phyloP scores from a whole-genome alignment of 2,113 vertebrate genomes.

The Callipepla squamata region DNA sequence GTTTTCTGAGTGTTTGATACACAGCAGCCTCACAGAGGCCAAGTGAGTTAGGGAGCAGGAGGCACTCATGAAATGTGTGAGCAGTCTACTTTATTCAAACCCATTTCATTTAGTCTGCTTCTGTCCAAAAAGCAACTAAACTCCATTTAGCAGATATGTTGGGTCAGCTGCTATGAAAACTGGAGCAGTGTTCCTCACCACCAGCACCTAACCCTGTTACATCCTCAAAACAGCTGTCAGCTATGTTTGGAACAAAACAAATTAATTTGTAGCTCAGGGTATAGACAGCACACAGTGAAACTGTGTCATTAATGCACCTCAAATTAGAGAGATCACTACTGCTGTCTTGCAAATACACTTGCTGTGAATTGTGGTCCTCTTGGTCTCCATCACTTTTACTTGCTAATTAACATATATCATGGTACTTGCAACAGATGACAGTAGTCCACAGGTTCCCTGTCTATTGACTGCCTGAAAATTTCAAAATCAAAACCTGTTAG shows the following conservation, averaged over 20 bases:
- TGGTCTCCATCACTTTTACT: background rate
- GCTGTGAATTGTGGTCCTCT: background rate
- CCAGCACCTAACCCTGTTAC: background rate
- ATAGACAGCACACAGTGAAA: background rate
- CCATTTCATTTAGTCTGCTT: slow-evolving; percentile 13
- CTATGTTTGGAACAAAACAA: background rate
- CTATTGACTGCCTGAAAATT: background rate
- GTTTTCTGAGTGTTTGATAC: background rate
- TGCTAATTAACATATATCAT: slow-evolving; percentile 27
- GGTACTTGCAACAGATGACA: background rate
- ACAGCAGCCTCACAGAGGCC: background rate
- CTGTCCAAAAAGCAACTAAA: background rate
- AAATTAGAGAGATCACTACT: background rate
- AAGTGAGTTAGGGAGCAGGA: background rate
- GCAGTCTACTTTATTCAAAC: background rate
- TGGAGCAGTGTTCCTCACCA: background rate
- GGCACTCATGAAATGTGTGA: background rate
- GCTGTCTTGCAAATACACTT: background rate
- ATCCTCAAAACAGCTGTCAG: background rate
- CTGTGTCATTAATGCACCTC: background rate
- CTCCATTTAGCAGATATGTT: background rate
- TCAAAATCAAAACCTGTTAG: background rate
- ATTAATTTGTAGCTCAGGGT: slow-evolving; percentile 3
- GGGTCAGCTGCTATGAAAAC: background rate
- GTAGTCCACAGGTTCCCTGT: background rate